Percentiles rank a stretch among this genome's conserved stretches.
phyloP scores from a whole-genome alignment of 92 coral and sea anemone species.

The Epizoanthus rinbou region DNA sequence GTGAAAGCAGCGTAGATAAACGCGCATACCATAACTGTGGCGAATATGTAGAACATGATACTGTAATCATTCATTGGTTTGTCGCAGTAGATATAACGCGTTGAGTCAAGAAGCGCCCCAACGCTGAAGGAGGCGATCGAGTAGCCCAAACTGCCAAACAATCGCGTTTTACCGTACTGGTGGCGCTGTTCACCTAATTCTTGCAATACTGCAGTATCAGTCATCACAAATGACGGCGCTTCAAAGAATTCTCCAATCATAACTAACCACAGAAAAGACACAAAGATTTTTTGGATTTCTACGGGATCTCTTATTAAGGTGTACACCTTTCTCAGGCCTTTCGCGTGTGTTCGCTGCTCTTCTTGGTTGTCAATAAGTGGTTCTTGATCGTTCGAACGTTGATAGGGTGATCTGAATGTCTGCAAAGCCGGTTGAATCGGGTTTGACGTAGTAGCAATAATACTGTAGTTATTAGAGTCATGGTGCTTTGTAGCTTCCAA shows the following conservation, averaged over 20 bases:
- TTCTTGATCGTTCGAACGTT: not conserved
- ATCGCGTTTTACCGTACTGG: constrained; percentile 92
- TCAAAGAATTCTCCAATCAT: constrained; percentile 92
- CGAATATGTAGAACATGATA: constrained; percentile 86
- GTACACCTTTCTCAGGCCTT: not conserved
- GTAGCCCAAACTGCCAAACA: constrained; percentile 91
- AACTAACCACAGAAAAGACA: constrained; percentile 71
- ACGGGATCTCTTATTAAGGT: constrained; percentile 65
- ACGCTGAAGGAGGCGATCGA: constrained; percentile 91
- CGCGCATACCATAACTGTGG: constrained; percentile 74
- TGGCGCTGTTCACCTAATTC: constrained; percentile 83
- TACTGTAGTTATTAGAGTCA: not conserved
- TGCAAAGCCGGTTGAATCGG: not conserved
- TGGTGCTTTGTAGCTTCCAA: not conserved
- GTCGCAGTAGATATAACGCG: constrained; percentile 86
- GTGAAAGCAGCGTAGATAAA: constrained; percentile 71
- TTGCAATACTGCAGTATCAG: constrained; percentile 91
- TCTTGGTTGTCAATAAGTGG: not conserved
- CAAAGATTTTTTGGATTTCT: constrained; percentile 71
- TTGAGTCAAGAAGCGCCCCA: constrained; percentile 87
- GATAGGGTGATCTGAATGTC: not conserved
- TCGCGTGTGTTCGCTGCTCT: not conserved
- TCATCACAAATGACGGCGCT: constrained; percentile 92
- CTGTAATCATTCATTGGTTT: constrained; percentile 83
- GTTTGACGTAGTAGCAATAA: not conserved